A percentile compares a stretch with the other conserved stretches of the same genome.
Conservation (phyloP, 2,888 invertebrate species). For the Lycocerus yunnanus region DNA sequence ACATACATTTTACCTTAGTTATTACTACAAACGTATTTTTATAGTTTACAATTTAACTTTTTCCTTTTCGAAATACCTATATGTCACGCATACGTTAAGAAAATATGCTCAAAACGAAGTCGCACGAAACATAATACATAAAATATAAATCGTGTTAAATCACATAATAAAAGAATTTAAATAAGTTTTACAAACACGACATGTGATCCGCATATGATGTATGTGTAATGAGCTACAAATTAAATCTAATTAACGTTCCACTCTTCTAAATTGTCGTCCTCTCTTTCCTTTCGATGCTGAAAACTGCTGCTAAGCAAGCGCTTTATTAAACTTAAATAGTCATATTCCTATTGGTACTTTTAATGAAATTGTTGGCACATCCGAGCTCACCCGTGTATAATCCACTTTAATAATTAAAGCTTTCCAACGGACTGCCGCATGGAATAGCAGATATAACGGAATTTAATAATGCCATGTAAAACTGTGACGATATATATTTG, state of each 20-base stretch:
- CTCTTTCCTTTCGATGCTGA: not conserved
- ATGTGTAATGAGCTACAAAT: not conserved
- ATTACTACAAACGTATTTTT: not conserved
- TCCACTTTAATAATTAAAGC: slow-evolving; percentile 40
- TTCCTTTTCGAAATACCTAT: not conserved
- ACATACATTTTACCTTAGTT: not conserved
- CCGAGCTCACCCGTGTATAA: slow-evolving; percentile 37
- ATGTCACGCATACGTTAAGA: not conserved
- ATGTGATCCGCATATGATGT: not conserved
- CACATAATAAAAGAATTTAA: not conserved
- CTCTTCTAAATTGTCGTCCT: not conserved
- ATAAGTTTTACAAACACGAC: not conserved
- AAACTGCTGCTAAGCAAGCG: slow-evolving; percentile 24
- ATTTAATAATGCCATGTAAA: slow-evolving; percentile 28
- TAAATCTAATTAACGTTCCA: not conserved
- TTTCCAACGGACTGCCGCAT: slow-evolving; percentile 32
- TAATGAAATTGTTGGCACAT: slow-evolving; percentile 39
- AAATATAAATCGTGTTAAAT: not conserved
- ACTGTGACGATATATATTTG: not conserved
- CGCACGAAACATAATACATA: not conserved
- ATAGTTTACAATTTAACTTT: not conserved
- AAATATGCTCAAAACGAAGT: not conserved
- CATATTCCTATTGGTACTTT: slow-evolving; percentile 39
- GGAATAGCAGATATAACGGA: slow-evolving; percentile 39
- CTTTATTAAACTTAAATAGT: slow-evolving; percentile 39